Evolutionary conservation across 2,113 vertebrate genomes (phyloP).

Genomic region (Centrocercus urophasianus): DNA sequence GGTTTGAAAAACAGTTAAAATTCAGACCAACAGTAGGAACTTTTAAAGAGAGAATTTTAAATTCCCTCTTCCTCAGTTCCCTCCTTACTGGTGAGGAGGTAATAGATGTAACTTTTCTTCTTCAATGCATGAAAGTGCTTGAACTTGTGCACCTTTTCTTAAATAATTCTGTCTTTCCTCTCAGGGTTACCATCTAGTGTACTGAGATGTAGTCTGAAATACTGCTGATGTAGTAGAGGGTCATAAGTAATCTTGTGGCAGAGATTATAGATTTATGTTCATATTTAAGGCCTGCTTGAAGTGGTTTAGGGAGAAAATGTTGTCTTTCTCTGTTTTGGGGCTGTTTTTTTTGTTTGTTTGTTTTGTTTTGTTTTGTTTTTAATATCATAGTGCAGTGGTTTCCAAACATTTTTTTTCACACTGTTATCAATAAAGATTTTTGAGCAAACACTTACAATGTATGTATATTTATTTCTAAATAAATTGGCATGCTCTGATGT

Average conservation of each 20-base stretch:
- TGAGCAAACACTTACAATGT: background rate
- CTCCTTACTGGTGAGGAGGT: background rate
- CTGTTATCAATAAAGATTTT: background rate
- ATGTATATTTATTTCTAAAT: background rate
- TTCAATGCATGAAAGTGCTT: background rate
- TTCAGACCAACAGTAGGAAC: background rate
- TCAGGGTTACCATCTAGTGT: background rate
- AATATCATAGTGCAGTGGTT: background rate
- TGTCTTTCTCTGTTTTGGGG: fast-evolving
- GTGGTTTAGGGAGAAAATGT: background rate
- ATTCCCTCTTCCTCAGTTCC: background rate
- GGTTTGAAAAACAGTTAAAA: background rate
- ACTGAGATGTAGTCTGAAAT: background rate
- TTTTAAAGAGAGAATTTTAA: background rate
- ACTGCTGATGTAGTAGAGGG: background rate
- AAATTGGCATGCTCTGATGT: background rate
- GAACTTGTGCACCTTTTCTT: background rate
- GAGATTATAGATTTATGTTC: background rate
- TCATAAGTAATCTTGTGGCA: background rate
- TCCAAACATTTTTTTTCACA: background rate
- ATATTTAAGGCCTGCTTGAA: background rate
- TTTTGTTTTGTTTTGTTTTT: background rate
- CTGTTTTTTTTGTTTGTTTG: background rate
- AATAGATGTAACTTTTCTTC: background rate
- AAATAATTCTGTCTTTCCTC: background rate